Percentiles rank a stretch among this genome's conserved stretches.
Conservation (phyloP, 1,140 invertebrate species). For the Aradophagus sp. region DNA sequence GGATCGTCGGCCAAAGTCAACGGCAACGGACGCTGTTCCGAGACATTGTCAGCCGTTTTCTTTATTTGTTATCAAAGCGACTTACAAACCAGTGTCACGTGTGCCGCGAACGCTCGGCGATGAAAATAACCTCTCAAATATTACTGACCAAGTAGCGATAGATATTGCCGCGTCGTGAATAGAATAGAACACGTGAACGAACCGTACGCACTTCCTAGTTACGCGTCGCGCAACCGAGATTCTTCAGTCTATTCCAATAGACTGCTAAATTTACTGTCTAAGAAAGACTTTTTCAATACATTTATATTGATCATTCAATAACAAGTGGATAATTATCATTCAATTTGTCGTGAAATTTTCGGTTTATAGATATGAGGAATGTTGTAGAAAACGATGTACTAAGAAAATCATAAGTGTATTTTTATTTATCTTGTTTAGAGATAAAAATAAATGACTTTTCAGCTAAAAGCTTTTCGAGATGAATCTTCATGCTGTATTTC, state of each 20-base stretch:
- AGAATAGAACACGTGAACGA: constrained; percentile 63
- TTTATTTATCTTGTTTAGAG: too few species aligned
- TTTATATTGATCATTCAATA: too few species aligned
- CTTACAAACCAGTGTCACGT: constrained; percentile 17
- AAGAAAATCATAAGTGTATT: too few species aligned
- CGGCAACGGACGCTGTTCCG: constrained; percentile 42
- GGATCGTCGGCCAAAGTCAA: constrained; percentile 48
- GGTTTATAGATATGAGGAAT: too few species aligned
- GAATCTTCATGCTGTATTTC: too few species aligned
- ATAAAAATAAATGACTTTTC: too few species aligned
- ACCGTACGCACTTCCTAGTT: constrained; percentile 70
- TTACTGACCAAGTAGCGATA: constrained; percentile 69
- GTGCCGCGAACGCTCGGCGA: constrained; percentile 46
- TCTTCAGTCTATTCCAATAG: constrained; percentile 27
- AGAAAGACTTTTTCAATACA: too few species aligned
- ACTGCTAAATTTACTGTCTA: too few species aligned
- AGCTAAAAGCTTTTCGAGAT: too few species aligned
- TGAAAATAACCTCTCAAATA: constrained; percentile 71
- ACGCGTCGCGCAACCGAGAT: constrained; percentile 31
- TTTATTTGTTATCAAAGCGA: constrained; percentile 50
- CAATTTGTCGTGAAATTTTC: too few species aligned
- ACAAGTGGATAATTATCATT: too few species aligned
- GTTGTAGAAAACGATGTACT: too few species aligned
- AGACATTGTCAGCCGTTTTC: constrained; percentile 44
- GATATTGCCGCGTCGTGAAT: constrained; percentile 67